Evolutionary conservation across 1,140 invertebrate species (phyloP).

Genomic region (Radopholus similis): DNA sequence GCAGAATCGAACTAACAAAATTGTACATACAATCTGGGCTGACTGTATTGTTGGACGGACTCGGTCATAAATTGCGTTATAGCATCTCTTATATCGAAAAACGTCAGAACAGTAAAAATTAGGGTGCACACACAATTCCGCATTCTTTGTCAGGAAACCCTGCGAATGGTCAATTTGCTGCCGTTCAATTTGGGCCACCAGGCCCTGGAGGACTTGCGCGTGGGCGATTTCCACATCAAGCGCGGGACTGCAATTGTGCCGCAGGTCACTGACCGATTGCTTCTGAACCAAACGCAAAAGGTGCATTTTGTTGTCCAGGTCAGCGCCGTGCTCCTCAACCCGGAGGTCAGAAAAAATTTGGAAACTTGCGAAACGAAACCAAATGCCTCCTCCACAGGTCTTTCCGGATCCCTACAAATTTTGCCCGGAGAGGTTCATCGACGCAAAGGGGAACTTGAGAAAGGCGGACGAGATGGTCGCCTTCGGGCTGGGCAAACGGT

Average conservation of each 20-base stretch:
- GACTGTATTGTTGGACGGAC: too few species aligned
- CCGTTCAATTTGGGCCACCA: constrained; percentile 10
- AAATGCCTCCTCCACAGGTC: neutral
- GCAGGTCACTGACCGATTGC: too few species aligned
- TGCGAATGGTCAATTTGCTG: constrained; percentile 11
- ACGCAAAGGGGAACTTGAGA: constrained; percentile 8
- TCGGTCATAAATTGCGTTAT: too few species aligned
- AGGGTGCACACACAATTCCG: too few species aligned
- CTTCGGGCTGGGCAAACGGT: constrained; percentile 21
- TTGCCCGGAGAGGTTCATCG: constrained; percentile 15
- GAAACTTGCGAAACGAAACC: neutral
- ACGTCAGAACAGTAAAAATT: too few species aligned
- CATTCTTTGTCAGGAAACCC: neutral
- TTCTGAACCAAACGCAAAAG: too few species aligned
- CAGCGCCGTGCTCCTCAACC: constrained; percentile 12
- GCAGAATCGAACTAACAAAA: neutral
- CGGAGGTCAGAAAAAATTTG: neutral
- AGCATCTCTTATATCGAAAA: too few species aligned
- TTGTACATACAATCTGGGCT: too few species aligned
- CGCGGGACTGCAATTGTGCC: constrained; percentile 4
- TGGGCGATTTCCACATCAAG: neutral
- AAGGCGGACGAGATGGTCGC: constrained; percentile 21
- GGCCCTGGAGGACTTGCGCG: constrained; percentile 3
- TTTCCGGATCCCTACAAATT: constrained; percentile 11
- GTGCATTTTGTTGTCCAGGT: neutral